Evolutionary conservation across 2,888 invertebrate genomes (phyloP), one percentile per base, ranked within the genome.

Genomic region (Macaria liturata): DNA sequence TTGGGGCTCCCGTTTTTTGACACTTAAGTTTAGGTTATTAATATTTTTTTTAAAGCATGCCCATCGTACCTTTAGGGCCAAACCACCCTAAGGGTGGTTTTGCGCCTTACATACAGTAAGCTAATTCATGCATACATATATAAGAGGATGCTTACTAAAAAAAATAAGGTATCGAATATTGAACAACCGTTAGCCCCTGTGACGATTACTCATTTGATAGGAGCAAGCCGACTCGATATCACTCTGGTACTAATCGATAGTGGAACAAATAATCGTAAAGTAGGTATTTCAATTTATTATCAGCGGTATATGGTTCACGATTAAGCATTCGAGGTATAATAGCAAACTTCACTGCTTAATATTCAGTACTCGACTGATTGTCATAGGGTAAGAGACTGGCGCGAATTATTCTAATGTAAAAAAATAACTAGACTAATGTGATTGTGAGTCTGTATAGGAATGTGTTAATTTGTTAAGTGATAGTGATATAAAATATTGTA

Each of bases 211-310:
- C 34, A 37, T 6, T 37, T 37, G 3, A 37, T 37, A 37, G 5
- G 4, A 37, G 34, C 34, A 6, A 34, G 4, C 5, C 5, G 34
- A 7, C 40, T 30, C 40, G 45, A 20, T 54, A 58, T 58, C 54
- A 46, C 43, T 34, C 37, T 47, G 32, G 3, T 6, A 20, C 47
- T 61, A 60, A 57, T 53, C 54, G 57, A 62, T 65, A 57, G 32
- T 32, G 50, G 44, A 48, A 42, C 46, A 49, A 61, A 59, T 66
- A 61, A 62, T 64, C 53, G 51, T 32, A 47, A 52, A 46, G 42
- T 49, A 60, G 56, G 49, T 56, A 59, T 59, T 54, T 59, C 48
- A 54, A 55, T 61, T 56, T 61, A 50, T 57, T 62, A 66, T 63
- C 59, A 51, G 51, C 43, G 34, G 46, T 55, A 53, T 59, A 57